Base-by-base conservation (phyloP, 2,797 vertebrate genomes). In the Urophycis tenuis region DNA sequence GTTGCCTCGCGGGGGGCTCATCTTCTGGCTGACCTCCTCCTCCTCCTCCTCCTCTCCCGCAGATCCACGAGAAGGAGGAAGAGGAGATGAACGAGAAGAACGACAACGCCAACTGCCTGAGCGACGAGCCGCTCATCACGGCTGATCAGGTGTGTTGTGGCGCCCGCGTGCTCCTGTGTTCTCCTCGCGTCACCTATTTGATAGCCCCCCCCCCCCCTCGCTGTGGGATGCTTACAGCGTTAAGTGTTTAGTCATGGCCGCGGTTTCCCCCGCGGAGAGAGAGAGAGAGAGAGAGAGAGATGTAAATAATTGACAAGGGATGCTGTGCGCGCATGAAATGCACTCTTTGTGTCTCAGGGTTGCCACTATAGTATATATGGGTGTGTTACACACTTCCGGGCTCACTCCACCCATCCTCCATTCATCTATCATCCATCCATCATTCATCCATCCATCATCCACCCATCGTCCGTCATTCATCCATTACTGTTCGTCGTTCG, bases 41-140 rank as follows among this genome's bases (percentile, higher is more conserved):
- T 71, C 70, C 31, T n/a, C n/a, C n/a, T n/a, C n/a, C n/a, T n/a
- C 3, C 3, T 35, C 34, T 35, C 39, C 72, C 35, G 64, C 92
- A 94, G 96, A 95, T 95, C 83, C 95, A 94, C 5, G 95, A 96
- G 91, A 96, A 96, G 87, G 95, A 96, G 78, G 96, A 97, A 79
- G 95, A 96, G 77, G 96, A 97, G 80, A 95, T 96, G 94, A 96
- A 95, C 1, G 96, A 97, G 90, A 96, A 96, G 90, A 96, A 95
- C 31, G 96, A 96, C 83, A 95, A 94, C 1, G 93, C 93, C 69
- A 97, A 93, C 81, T 95, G 94, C 31, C 92, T 96, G 85, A 94
- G 86, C 1, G 95, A 97, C 71, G 96, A 97, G 72, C 95, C 96
- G 71, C 92, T 97, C 5, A 91, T 97, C 79, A 95, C 95, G n/a